A percentile compares a stretch with the other conserved stretches of the same genome.
Conservation (phyloP, 2,113 vertebrate genomes). For the Leucoraja erinaceus region DNA sequence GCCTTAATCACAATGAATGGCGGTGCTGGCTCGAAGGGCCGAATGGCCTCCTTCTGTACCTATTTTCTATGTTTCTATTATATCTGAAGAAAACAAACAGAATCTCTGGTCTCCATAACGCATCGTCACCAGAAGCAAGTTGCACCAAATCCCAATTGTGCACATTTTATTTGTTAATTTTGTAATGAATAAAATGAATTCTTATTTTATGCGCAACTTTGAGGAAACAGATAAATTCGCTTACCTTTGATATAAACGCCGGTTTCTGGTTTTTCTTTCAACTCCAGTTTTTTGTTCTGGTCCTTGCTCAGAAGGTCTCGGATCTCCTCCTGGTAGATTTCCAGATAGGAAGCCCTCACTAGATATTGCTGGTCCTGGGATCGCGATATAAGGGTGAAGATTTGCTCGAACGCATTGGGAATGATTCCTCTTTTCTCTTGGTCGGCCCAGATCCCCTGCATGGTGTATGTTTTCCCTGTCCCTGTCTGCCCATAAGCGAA, state of each 20-base stretch:
- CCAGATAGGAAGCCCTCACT: constrained; percentile 91
- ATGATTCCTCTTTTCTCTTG: constrained; percentile 76
- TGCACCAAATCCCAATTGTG: background rate
- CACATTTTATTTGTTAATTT: background rate
- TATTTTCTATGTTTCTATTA: background rate
- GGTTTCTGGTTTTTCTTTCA: constrained; percentile 80
- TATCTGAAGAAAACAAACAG: constrained; percentile 13
- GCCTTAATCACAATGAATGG: too few species aligned
- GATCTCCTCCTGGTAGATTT: constrained; percentile 97
- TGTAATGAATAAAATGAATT: background rate
- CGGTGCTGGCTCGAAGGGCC: too few species aligned
- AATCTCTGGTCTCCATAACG: background rate
- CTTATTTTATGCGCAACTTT: background rate
- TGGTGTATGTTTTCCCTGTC: constrained; percentile 92
- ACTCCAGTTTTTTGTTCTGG: constrained; percentile 78
- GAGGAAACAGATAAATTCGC: background rate
- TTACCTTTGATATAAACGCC: constrained; percentile 78
- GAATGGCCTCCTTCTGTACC: too few species aligned
- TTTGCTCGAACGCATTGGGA: constrained; percentile 84
- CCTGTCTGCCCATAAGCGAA: constrained; percentile 91
- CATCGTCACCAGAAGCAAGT: background rate
- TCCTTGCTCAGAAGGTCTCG: constrained; percentile 86
- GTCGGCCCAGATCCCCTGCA: constrained; percentile 78
- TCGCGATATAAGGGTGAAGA: constrained; percentile 91
- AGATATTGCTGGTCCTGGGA: constrained; percentile 92